Evolutionary conservation across 2,113 vertebrate species (phyloP), one percentile per base, ranked within the genome.

Genomic region (Stercorarius parasiticus): DNA sequence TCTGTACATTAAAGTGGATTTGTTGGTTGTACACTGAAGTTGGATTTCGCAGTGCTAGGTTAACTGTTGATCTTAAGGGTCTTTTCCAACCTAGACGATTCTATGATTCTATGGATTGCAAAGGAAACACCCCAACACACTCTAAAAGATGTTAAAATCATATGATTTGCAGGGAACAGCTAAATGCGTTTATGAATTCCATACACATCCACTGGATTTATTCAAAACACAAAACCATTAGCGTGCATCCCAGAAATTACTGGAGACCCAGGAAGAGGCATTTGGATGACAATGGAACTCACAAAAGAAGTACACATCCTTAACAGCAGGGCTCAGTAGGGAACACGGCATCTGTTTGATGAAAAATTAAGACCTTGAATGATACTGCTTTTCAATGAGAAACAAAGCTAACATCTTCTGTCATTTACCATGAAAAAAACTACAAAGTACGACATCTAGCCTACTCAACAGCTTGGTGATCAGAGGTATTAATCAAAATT

Each of bases 281-380:
- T 76, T 82, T 88, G 43, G 71, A 61, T 49, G 40, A 65, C 13
- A 77, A 65, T 4, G 16, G 32, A 79, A 45, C 34, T 70, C 61
- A 29, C 7, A 65, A 27, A 71, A 83, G 38, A 15, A 80, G 38
- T 5, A 64, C 40, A 86, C 15, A 25, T 76, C 61, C 90, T 59
- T 20, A 88, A 49, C 49, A 93, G 45, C 53, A 66, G 30, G 52
- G 38, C 67, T 88, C 67, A 61, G 49, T 4, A 61, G 86, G 71
- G 58, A 72, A 45, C 16, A 70, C 86, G 27, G 34, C 82, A 80
- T 69, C 61, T 72, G 30, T n/a, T 92, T 67, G 36, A 90, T 69
- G 43, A 97, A 96, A 90, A 97, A 77, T 93, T 56, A 65, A 93
- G 71, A 80, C 49, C n/a, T 43, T 58, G 58, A 95, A 83, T 88